Conservation (phyloP, 23 tunicate genomes). For the Corella eumyota region DNA sequence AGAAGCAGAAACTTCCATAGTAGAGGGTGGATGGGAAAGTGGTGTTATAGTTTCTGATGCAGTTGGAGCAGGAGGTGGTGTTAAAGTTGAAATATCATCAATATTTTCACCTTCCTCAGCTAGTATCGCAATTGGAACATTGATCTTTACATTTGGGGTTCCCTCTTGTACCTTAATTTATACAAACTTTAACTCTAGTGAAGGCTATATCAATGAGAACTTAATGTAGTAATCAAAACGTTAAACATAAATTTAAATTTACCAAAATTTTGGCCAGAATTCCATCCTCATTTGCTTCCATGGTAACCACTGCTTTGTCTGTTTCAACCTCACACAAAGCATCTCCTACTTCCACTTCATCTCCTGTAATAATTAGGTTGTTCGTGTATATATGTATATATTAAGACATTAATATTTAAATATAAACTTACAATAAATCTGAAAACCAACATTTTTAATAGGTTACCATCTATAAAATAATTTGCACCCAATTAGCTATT, state of each 20-base stretch:
- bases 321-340: conserved; percentile 92
- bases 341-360: conserved; percentile 66
- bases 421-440: too few species aligned
- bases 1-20: too few species aligned
- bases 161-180: conserved; percentile 63
- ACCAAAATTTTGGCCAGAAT: conserved; percentile 67
- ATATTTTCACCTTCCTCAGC: conserved; percentile 75
- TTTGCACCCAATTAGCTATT: too few species aligned
- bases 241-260: not conserved
- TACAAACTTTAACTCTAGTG: too few species aligned
- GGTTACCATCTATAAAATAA: too few species aligned
- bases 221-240: too few species aligned
- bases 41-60: too few species aligned
- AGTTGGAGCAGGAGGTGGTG: not conserved
- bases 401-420: too few species aligned
- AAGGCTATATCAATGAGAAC: too few species aligned
- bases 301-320: conserved; percentile 85
- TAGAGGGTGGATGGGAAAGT: too few species aligned
- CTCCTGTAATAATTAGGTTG: conserved; percentile 34
- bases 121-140: conserved; percentile 56
- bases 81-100: conserved; percentile 12
- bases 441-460: too few species aligned
- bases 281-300: conserved; percentile 80
- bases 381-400: too few species aligned
- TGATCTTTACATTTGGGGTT: conserved; percentile 39